These are phyloP conservation scores for Panagrolaimus sp. DNA, from an alignment of 1,140 invertebrate species.

Conservation along the genomic window DNA sequence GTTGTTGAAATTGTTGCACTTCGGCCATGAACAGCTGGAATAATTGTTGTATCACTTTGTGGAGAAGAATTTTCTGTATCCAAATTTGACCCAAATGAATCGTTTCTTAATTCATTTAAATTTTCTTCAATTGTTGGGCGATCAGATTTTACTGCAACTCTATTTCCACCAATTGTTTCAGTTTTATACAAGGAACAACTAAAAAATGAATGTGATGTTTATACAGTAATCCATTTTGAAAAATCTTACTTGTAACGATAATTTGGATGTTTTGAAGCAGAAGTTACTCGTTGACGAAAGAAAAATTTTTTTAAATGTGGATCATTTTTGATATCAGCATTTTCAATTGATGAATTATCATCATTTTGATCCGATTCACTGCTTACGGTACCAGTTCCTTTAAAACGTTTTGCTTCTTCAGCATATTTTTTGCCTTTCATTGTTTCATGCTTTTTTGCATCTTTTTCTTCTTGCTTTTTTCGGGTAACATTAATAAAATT, in stretches of 20 bases:
- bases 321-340: constrained; percentile 16
- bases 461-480: constrained; percentile 38
- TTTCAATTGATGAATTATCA: neutral
- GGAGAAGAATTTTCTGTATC: neutral
- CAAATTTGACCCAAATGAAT: neutral
- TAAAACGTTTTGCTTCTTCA: constrained; percentile 14
- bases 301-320: constrained; percentile 39
- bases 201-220: too few relatives aligned
- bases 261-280: constrained; percentile 34
- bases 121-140: neutral
- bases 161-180: constrained; percentile 23
- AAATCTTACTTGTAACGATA: constrained; percentile 31
- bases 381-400: neutral
- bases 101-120: too few relatives aligned
- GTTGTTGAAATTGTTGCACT: constrained; percentile 1
- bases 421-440: constrained; percentile 13
- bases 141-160: constrained; percentile 15
- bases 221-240: too few relatives aligned
- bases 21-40: neutral
- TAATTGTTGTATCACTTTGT: neutral
- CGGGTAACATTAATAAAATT: constrained; percentile 32
- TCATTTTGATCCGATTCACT: constrained; percentile 5
- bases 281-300: constrained; percentile 41
- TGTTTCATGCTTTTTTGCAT: constrained; percentile 32
- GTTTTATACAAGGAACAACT: constrained; percentile 3